Conservation (phyloP, 35 echinoderm and acorn worm species). For the Eucidaris tribuloides region DNA sequence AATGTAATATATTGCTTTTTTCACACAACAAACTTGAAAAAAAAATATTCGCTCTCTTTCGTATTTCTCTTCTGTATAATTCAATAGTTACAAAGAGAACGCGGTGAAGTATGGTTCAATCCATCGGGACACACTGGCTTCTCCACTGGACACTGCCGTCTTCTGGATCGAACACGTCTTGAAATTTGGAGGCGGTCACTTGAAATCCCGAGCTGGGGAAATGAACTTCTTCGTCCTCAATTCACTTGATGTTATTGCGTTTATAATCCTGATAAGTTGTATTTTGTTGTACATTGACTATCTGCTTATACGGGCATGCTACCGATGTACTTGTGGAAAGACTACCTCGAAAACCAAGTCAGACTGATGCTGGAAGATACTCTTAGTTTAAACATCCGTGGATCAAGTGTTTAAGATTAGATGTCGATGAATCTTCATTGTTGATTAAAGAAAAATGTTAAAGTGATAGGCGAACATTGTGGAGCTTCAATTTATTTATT, state of each 20-base stretch:
- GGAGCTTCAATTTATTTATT: too few relatives aligned
- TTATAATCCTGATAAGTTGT: background rate
- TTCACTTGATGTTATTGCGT: conserved; percentile 24
- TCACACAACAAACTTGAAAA: too few relatives aligned
- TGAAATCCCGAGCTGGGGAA: conserved; percentile 11
- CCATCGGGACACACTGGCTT: conserved; percentile 16
- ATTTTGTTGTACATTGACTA: conserved; percentile 9
- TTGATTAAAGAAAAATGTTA: too few relatives aligned
- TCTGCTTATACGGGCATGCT: conserved; percentile 17
- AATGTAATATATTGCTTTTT: too few relatives aligned
- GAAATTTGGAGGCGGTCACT: conserved; percentile 52
- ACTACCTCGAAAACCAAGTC: background rate
- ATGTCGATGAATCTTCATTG: too few relatives aligned
- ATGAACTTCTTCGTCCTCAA: conserved; percentile 44
- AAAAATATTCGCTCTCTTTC: background rate
- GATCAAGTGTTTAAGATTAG: too few relatives aligned
- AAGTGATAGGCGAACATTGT: too few relatives aligned
- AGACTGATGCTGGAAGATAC: too few relatives aligned
- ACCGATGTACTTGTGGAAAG: background rate
- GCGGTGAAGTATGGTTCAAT: conserved; percentile 25
- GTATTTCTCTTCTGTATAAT: background rate
- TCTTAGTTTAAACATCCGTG: too few relatives aligned
- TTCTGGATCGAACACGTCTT: conserved; percentile 70
- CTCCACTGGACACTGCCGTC: conserved; percentile 46
- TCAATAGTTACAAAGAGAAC: conserved; percentile 14